A percentile compares a stretch with the other conserved stretches of the same genome.
phyloP scores from a whole-genome alignment of 2,888 invertebrate genomes.

The Sepioteuthis lessoniana region DNA sequence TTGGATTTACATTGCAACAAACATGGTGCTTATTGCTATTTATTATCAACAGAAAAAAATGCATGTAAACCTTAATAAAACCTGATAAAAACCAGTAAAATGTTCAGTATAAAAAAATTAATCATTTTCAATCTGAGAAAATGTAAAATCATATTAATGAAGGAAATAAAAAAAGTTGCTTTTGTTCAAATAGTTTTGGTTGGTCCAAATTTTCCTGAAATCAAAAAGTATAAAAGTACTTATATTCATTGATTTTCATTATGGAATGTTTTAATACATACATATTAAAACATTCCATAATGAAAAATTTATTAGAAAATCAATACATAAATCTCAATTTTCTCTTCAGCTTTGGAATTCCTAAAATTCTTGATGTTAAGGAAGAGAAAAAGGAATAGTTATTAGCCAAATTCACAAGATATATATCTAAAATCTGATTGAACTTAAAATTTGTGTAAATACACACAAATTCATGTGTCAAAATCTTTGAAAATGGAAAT shows the following conservation, averaged over 20 bases:
- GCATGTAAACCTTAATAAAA: not conserved
- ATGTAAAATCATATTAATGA: not conserved
- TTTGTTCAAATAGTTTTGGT: not conserved
- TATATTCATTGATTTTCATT: not conserved
- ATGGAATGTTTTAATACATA: no score
- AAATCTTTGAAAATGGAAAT: no score
- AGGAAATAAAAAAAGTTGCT: not conserved
- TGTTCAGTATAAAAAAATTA: not conserved
- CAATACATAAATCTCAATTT: not conserved
- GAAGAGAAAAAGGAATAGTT: no score
- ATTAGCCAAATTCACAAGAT: no score
- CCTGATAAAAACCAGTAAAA: not conserved
- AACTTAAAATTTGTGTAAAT: no score
- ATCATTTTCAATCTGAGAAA: not conserved
- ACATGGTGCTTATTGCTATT: not conserved
- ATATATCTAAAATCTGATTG: no score
- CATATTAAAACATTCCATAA: not conserved
- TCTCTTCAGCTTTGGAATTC: not conserved
- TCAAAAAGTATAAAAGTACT: not conserved
- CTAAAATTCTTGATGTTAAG: not conserved
- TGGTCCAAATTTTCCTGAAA: not conserved
- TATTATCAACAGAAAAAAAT: not conserved
- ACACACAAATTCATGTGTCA: no score
- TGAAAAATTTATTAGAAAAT: not conserved
- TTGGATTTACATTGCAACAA: no score